These are phyloP conservation scores for Valencia hispanica DNA, from an alignment of 2,797 vertebrate genomes.

Conservation along the genomic window DNA sequence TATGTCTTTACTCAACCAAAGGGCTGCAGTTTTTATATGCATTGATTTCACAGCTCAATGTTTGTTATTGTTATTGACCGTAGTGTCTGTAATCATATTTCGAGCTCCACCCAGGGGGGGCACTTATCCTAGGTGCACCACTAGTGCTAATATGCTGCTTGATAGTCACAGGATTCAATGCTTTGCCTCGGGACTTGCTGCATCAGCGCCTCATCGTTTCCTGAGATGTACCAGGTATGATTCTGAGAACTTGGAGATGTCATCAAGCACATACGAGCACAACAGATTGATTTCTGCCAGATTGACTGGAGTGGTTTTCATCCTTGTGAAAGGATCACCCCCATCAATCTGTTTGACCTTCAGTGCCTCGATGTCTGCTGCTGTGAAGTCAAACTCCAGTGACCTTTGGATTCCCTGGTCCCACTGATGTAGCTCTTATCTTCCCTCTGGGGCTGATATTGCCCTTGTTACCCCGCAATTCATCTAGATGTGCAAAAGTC, in stretches of 20 bases:
- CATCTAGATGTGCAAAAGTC: slow-evolving; percentile 72
- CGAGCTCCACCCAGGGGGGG: slow-evolving; percentile 30
- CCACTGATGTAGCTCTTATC: slow-evolving; percentile 67
- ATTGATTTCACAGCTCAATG: slow-evolving; percentile 30
- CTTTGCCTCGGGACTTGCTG: slow-evolving; percentile 37
- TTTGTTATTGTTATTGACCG: slow-evolving; percentile 41
- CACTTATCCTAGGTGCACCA: slow-evolving; percentile 50
- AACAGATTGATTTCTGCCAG: slow-evolving; percentile 18
- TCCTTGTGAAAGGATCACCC: slow-evolving; percentile 63
- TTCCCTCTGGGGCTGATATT: slow-evolving; percentile 66
- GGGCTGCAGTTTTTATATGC: slow-evolving; percentile 19
- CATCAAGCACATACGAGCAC: slow-evolving; percentile 3
- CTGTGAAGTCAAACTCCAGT: slow-evolving; percentile 56
- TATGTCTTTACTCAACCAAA: slow-evolving; percentile 17
- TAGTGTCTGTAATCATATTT: slow-evolving; percentile 45
- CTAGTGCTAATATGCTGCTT: slow-evolving; percentile 53
- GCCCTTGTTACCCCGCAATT: slow-evolving; percentile 37
- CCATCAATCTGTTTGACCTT: slow-evolving; percentile 74
- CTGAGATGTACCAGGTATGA: slow-evolving; percentile 10
- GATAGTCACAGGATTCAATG: slow-evolving; percentile 45
- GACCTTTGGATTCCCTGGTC: slow-evolving; percentile 72
- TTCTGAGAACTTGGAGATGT: background rate
- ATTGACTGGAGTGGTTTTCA: slow-evolving; percentile 52
- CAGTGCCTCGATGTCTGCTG: slow-evolving; percentile 59
- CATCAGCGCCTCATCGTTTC: slow-evolving; percentile 12